Base-by-base conservation (phyloP, 2,888 invertebrate genomes). In the Craniophora ligustri region DNA sequence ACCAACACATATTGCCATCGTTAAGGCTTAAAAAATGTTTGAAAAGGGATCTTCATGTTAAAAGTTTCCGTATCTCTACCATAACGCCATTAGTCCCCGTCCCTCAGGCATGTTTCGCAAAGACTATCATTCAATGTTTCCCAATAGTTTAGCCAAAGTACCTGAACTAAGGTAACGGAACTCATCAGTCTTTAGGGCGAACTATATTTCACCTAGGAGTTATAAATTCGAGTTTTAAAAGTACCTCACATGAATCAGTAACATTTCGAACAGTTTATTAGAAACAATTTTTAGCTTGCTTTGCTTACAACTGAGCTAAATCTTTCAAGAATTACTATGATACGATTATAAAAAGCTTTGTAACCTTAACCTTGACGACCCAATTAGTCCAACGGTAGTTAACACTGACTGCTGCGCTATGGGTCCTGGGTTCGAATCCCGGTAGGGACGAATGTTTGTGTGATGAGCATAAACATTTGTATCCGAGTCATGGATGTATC, bases 181-280 rank as follows among this genome's bases (percentile, higher is more conserved):
- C 38, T 38, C 68, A 64, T 68, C 49, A 50, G 55, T 64, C 64
- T 67, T 51, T 39, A 48, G 32, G 30, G 34, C 1, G 7, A 45
- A 63, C 36, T 54, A 59, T 63, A 49, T 58, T 35, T 62, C 51
- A 67, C 32, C 23, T 32, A 46, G 28, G 44, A 45, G 59, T 64
- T 41, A 51, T 63, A 34, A 41, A 58, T 58, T 6, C 40, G 16
- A n/a, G 10, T 21, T 23, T 21, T 28, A 11, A 6, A 21, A n/a
- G 21, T 39, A 32, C 5, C 8, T 41, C 26, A 26, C 15, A 21
- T 41, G 8, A 23, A 15, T 8, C 2, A 8, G 11, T 21, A 30
- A 28, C 18, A 18, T 28, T 49, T 16, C 13, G 10, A 16, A 14
- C 5, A 19, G 35, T 39, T 36, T 16, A 16, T 45, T 59, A 23